Evolutionary conservation across 2,797 vertebrate genomes (phyloP).

Genomic region (Labroides dimidiatus): DNA sequence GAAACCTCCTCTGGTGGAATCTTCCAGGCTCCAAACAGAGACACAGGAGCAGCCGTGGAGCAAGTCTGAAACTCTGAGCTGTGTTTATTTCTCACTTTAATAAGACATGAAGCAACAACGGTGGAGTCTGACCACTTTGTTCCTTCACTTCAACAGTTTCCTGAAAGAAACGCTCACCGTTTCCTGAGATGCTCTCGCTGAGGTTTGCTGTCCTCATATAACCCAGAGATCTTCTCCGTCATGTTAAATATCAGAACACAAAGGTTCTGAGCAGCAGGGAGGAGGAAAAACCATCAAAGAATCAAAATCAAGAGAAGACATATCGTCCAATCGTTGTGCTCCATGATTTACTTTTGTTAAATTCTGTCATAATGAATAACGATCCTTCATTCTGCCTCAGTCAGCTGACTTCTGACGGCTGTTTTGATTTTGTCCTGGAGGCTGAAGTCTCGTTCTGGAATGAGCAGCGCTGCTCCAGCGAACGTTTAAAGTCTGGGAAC

Average conservation of each 20-base stretch:
- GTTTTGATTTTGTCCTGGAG: too few relatives aligned
- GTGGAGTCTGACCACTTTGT: background rate
- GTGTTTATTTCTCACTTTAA: background rate
- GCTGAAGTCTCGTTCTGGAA: too few relatives aligned
- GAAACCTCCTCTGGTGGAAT: constrained; percentile 7
- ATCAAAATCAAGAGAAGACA: too few relatives aligned
- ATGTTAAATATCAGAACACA: constrained; percentile 7
- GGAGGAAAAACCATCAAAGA: too few relatives aligned
- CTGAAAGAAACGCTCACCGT: background rate
- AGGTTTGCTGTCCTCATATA: background rate
- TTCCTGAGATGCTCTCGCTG: background rate
- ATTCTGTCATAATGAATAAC: too few relatives aligned
- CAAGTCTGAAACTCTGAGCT: background rate
- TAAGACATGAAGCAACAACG: background rate
- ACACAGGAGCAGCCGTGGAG: constrained; percentile 10
- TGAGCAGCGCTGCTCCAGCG: too few relatives aligned
- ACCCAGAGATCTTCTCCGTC: constrained; percentile 1
- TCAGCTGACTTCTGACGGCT: too few relatives aligned
- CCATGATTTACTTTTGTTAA: too few relatives aligned
- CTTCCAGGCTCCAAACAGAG: background rate
- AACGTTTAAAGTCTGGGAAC: too few relatives aligned
- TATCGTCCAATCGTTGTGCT: too few relatives aligned
- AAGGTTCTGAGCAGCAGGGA: constrained; percentile 13
- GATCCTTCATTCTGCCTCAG: too few relatives aligned
- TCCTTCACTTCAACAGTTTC: background rate